These are phyloP conservation scores for Lagodon rhomboides DNA, from an alignment of 2,797 vertebrate species.

Conservation along the genomic window DNA sequence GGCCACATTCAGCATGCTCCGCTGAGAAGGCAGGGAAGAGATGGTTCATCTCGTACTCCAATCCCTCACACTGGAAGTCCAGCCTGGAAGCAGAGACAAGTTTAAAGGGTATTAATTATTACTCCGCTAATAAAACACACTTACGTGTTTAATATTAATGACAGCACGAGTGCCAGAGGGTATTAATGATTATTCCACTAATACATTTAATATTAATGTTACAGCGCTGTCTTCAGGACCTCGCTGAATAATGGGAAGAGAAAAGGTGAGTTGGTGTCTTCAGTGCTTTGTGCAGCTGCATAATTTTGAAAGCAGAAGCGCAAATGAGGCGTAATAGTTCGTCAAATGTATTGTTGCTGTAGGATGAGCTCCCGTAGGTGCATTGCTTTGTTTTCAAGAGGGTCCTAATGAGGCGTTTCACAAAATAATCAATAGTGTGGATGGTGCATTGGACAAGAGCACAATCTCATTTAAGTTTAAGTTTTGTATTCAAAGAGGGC, in stretches of 20 bases:
- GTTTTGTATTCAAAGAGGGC: background rate
- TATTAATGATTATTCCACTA: constrained; percentile 19
- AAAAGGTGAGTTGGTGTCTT: constrained; percentile 8
- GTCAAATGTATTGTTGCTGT: constrained; percentile 27
- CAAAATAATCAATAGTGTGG: constrained; percentile 2
- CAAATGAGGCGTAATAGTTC: constrained; percentile 33
- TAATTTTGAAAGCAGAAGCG: constrained; percentile 25
- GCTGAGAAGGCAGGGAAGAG: constrained; percentile 92
- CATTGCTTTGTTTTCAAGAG: background rate
- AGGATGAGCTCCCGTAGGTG: constrained; percentile 2
- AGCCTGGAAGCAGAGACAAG: constrained; percentile 80
- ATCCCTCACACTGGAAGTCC: constrained; percentile 89
- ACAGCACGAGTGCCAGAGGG: background rate
- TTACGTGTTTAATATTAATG: constrained; percentile 16
- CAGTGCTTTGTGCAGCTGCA: constrained; percentile 16
- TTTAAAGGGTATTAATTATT: background rate
- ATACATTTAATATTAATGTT: constrained; percentile 41
- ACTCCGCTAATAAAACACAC: background rate
- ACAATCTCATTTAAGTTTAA: too few species aligned
- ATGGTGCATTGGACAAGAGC: background rate
- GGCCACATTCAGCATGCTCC: constrained; percentile 89
- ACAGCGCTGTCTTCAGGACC: background rate
- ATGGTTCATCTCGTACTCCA: constrained; percentile 93
- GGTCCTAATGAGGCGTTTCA: constrained; percentile 6
- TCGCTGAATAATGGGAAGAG: constrained; percentile 4